These are phyloP conservation scores for Creontiades dilutus DNA, from an alignment of 2,888 invertebrate species.

Conservation along the genomic window DNA sequence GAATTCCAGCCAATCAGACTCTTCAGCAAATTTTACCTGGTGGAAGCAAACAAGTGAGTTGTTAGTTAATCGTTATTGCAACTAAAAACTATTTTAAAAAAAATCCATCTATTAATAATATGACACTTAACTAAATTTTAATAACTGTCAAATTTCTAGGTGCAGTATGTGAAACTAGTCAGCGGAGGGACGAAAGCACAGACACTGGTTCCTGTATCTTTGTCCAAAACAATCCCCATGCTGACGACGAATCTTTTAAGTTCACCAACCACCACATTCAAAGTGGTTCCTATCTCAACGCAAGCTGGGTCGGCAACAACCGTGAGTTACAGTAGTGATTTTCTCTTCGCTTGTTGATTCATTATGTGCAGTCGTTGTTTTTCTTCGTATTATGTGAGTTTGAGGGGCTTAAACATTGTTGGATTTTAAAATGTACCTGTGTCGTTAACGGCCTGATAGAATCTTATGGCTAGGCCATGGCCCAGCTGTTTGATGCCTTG, in stretches of 20 bases:
- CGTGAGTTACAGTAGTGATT: background rate
- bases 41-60: conserved; percentile 74
- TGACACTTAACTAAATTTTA: background rate
- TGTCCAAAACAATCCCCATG: conserved; percentile 78
- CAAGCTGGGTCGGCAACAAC: conserved; percentile 43
- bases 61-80: no score
- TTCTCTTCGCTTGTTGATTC: no score
- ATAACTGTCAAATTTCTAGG: conserved; percentile 77
- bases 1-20: conserved; percentile 80
- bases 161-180: conserved; percentile 87
- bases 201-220: conserved; percentile 75
- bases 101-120: background rate
- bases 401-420: no score
- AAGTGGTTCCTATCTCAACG: conserved; percentile 72
- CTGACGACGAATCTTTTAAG: conserved; percentile 75
- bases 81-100: no score
- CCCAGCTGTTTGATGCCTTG: no score
- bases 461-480: no score
- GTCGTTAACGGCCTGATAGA: no score
- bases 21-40: conserved; percentile 80
- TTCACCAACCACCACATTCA: conserved; percentile 69
- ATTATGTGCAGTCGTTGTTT: no score
- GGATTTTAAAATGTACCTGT: no score
- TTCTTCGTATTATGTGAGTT: no score
- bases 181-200: conserved; percentile 79